Conservation (phyloP, 2,888 invertebrate species). For the Cancer borealis region DNA sequence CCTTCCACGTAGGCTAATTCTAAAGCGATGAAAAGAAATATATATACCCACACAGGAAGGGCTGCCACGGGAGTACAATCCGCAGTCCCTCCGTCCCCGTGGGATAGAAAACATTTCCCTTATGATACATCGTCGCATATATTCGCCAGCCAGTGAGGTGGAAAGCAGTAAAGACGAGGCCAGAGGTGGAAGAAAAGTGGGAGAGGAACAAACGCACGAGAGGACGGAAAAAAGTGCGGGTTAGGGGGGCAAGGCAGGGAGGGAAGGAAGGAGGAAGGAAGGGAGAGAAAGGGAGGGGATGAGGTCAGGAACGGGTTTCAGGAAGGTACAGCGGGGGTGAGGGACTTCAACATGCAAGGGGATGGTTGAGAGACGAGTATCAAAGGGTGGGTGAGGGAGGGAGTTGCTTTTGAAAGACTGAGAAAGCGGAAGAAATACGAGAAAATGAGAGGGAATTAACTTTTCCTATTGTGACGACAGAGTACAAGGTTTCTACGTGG, state of each 20-base stretch:
- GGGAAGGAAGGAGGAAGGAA: background rate
- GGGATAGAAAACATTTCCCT: slow-evolving; percentile 22
- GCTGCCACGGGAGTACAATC: background rate
- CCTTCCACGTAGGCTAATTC: background rate
- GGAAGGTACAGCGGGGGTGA: background rate
- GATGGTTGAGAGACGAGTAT: background rate
- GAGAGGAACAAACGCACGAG: slow-evolving; percentile 6
- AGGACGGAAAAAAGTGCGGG: background rate
- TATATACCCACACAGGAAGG: background rate
- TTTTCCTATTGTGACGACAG: background rate
- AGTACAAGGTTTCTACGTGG: background rate
- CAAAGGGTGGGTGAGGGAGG: background rate
- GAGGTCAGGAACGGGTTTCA: background rate
- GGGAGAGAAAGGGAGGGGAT: background rate
- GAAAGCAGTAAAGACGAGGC: slow-evolving; percentile 36
- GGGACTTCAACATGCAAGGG: background rate
- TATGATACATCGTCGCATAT: slow-evolving; percentile 15
- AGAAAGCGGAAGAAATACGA: background rate
- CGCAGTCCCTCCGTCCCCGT: background rate
- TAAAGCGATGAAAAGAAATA: background rate
- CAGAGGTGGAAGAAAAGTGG: slow-evolving; percentile 26
- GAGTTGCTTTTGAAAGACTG: background rate
- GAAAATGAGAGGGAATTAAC: slow-evolving; percentile 18
- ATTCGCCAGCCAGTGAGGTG: slow-evolving; percentile 15
- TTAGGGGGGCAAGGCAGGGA: background rate